Evolutionary conservation across 2,888 invertebrate genomes (phyloP), one percentile per base, ranked within the genome.

Genomic region (Cataglyphis cursor): DNA sequence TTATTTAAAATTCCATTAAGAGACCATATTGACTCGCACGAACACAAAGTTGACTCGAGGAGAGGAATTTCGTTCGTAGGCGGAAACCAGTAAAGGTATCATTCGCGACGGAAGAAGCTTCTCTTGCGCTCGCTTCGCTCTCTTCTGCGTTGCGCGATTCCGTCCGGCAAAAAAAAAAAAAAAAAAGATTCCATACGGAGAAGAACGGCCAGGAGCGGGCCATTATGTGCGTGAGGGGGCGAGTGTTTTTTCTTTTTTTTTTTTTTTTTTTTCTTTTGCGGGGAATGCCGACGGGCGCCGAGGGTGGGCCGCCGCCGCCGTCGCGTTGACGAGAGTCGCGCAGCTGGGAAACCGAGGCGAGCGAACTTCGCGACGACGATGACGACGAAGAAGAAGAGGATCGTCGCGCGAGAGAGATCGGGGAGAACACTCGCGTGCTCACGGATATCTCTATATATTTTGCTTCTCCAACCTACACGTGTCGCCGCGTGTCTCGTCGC

Each of bases 261-360:
- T 3, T 41, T 12, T 31, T 31, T 41, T 41, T 15, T 18, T 48
- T 48, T 70, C 59, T 70, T 78, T 80, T 80, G 88, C 82, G 84
- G 89, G 81, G 91, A 92, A 91, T 89, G 88, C 91, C 87, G 86
- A 88, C 87, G 84, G 73, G 87, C 93, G 90, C 89, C 91, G 92
- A 93, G 94, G 94, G 94, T 94, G 94, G 94, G 92, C 94, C 90
- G 86, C 91, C 90, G 86, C 91, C 76, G 90, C 90, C 91, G 92
- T 93, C 89, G 92, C 93, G 90, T 92, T 94, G 94, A 94, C 94
- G 94, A 94, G 93, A 91, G 86, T 89, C 91, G 94, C 93, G 93
- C 94, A 94, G 94, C 94, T 94, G 94, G 92, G 93, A 93, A 94
- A 94, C 91, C 90, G 88, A 88, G 65, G 82, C 74, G 54, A 44